Conservation (phyloP, 2,113 vertebrate genomes). For the Clarias gariepinus region DNA sequence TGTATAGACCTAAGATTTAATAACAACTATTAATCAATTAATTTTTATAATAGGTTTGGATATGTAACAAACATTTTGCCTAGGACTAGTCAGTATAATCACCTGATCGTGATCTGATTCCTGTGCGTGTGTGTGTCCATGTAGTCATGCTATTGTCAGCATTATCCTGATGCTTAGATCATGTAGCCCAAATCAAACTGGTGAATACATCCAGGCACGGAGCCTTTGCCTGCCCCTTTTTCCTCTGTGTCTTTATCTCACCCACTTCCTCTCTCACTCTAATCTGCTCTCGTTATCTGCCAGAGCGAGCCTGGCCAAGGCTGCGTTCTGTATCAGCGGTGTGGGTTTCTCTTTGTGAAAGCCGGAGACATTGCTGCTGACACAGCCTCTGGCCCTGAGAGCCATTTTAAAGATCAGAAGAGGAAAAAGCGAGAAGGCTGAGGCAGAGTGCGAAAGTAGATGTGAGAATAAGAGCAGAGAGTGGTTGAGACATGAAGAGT, state of each 20-base stretch:
- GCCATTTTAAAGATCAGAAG: background rate
- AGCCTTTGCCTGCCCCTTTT: background rate
- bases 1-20: background rate
- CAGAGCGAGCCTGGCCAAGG: background rate
- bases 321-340: conserved; percentile 9
- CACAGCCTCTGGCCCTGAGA: conserved; percentile 5
- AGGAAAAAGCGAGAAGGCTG: conserved; percentile 15
- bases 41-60: background rate
- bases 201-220: background rate
- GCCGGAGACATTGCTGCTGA: conserved; percentile 46
- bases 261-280: background rate
- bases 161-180: background rate
- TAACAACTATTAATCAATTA: background rate
- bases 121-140: background rate
- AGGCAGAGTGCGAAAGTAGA: background rate
- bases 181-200: background rate
- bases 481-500: background rate
- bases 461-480: background rate
- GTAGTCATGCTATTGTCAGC: background rate
- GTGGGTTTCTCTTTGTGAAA: conserved; percentile 44
- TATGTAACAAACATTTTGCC: background rate
- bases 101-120: background rate
- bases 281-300: conserved; percentile 1
- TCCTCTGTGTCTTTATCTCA: background rate
- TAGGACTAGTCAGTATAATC: background rate